A percentile compares a stretch with the other conserved stretches of the same genome.
These are phyloP conservation scores for Drosophila dunni DNA, from an alignment of 1,140 invertebrate genomes.

Conservation along the genomic window DNA sequence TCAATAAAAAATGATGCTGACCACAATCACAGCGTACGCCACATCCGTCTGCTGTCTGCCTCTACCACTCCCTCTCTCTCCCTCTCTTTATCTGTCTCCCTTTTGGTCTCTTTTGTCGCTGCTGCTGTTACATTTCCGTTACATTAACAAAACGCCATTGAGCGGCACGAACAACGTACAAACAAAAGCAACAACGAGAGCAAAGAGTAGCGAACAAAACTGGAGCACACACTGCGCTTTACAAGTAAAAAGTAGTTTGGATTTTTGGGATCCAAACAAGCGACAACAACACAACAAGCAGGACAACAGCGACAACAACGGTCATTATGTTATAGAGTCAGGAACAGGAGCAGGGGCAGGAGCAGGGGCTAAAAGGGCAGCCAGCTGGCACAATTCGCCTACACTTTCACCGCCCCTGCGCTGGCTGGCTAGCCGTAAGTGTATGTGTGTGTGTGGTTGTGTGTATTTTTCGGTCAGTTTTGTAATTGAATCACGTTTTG, in stretches of 20 bases:
- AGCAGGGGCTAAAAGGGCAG: constrained; percentile 21
- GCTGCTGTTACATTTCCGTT: constrained; percentile 71
- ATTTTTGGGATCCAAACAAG: constrained; percentile 36
- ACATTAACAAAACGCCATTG: constrained; percentile 80
- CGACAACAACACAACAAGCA: constrained; percentile 30
- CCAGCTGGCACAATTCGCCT: constrained; percentile 17
- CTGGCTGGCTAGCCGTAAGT: constrained; percentile 16
- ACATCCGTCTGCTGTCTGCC: constrained; percentile 30
- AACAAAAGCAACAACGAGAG: constrained; percentile 57
- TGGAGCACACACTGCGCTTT: constrained; percentile 69
- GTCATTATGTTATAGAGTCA: constrained; percentile 35
- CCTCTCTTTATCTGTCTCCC: not conserved
- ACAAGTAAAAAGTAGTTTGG: constrained; percentile 67
- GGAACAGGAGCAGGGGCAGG: not conserved
- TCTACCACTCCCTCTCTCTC: not conserved
- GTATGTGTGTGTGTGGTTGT: constrained; percentile 24
- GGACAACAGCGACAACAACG: constrained; percentile 32
- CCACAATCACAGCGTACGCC: constrained; percentile 67
- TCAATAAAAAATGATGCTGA: constrained; percentile 58
- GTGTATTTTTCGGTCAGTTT: constrained; percentile 82
- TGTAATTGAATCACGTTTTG: constrained; percentile 84
- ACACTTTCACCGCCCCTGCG: not conserved
- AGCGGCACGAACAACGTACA: constrained; percentile 55
- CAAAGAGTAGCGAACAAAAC: constrained; percentile 49
- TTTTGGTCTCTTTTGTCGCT: not conserved